phyloP scores from a whole-genome alignment of 2,797 vertebrate genomes.

The Sebastes miniatus region DNA sequence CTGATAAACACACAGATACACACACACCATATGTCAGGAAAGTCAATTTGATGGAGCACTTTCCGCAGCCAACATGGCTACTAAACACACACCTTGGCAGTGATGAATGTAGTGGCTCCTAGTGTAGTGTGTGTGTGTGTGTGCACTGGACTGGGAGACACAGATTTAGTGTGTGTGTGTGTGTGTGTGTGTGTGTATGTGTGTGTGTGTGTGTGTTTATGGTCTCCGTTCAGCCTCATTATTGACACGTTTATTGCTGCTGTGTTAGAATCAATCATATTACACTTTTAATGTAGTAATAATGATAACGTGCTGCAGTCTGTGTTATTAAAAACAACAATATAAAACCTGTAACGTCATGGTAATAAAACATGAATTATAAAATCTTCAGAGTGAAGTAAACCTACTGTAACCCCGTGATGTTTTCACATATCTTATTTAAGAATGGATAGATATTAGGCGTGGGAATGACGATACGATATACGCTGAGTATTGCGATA shows the following conservation, averaged over 20 bases:
- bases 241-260: not conserved
- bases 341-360: not conserved
- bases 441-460: not conserved
- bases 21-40: slow-evolving; percentile 43
- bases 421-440: not conserved
- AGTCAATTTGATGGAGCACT: slow-evolving; percentile 67
- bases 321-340: not conserved
- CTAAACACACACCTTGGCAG: slow-evolving; percentile 65
- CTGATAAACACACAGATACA: slow-evolving; percentile 10
- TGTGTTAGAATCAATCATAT: not conserved
- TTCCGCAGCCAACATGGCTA: slow-evolving; percentile 58
- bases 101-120: slow-evolving; percentile 56
- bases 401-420: not conserved
- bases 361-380: not conserved
- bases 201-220: slow-evolving; percentile 5
- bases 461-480: too few relatives aligned
- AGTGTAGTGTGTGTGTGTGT: not conserved
- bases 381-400: not conserved
- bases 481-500: too few relatives aligned
- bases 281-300: not conserved
- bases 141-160: not conserved
- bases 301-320: not conserved
- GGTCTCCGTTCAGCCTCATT: slow-evolving; percentile 3
- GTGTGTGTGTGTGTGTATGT: slow-evolving; percentile 12
- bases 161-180: not conserved